phyloP scores from a whole-genome alignment of 1,140 invertebrate species.

The Trachymyrmex septentrionalis region DNA sequence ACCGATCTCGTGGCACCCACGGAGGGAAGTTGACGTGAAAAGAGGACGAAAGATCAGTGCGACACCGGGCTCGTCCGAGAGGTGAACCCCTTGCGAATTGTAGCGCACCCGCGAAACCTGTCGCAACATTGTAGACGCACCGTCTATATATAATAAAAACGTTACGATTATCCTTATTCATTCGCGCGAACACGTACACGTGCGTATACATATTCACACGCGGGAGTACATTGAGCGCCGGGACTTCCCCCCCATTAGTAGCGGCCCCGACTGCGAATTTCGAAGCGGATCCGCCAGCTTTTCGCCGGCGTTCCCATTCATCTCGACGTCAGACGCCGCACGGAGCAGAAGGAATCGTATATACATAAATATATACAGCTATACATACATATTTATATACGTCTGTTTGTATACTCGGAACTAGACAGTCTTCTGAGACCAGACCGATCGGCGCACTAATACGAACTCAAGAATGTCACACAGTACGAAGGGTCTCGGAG shows the following conservation, averaged over 20 bases:
- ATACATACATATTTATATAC: slow-evolving; percentile 57
- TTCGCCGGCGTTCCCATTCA: neutral
- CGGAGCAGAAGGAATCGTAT: slow-evolving; percentile 36
- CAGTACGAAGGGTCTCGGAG: slow-evolving; percentile 76
- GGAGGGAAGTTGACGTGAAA: slow-evolving; percentile 63
- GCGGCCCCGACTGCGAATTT: slow-evolving; percentile 13
- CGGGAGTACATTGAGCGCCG: neutral
- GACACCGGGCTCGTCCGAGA: slow-evolving; percentile 39
- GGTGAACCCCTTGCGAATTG: slow-evolving; percentile 24
- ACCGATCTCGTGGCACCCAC: slow-evolving; percentile 48
- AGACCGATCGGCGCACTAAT: neutral
- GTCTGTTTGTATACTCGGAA: slow-evolving; percentile 24
- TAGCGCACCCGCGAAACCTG: neutral
- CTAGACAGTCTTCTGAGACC: neutral
- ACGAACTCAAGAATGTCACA: slow-evolving; percentile 79
- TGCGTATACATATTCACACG: neutral
- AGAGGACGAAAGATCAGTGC: slow-evolving; percentile 70
- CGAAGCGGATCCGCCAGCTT: neutral
- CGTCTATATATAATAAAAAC: slow-evolving; percentile 13
- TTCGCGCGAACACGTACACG: slow-evolving; percentile 12
- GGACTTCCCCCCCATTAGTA: neutral
- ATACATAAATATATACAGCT: slow-evolving; percentile 46
- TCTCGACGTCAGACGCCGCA: slow-evolving; percentile 4
- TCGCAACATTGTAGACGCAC: neutral
- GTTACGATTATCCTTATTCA: neutral